Evolutionary conservation across 2,113 vertebrate genomes (phyloP), one percentile per base, ranked within the genome.

Genomic region (Corapipo altera): DNA sequence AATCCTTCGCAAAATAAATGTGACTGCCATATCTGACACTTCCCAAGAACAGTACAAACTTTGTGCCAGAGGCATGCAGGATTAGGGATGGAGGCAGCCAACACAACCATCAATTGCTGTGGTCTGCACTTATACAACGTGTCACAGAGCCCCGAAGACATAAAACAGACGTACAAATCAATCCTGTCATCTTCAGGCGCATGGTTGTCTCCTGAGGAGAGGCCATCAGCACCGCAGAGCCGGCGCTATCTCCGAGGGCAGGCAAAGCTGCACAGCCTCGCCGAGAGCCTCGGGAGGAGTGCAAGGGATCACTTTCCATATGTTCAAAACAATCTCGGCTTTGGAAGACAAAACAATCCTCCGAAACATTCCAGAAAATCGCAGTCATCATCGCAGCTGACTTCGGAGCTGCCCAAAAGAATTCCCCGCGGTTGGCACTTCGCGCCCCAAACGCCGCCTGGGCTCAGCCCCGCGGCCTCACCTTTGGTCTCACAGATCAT

Each of bases 401-500:
- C 65, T 77, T 55, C 17, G 6, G 55, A 9, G 5, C 73, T 14
- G 64, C 22, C 33, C 30, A 11, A 1, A 1, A 26, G 33, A 44
- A 28, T 4, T 33, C 49, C 65, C 72, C 35, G 13, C 32, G 11
- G 80, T 3, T 72, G 65, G 39, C 43, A 35, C 4, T 6, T 43
- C 8, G 5, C 0, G 1, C 33, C 55, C 2, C 75, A 14, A n/a
- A 46, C 4, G 8, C 22, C 51, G 2, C 37, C 46, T 8, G 1
- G 11, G 3, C 84, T 5, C 2, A 3, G 80, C 17, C 73, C 37
- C 3, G 3, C 37, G 8, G 49, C 70, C 84, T 95, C 96, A 99
- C 99, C 99, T 98, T 98, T 99, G 44, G 99, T 99, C 94, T 99
- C 99, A 11, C 99, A 99, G 97, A 99, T 99, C 99, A 99, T 99